phyloP scores from a whole-genome alignment of 2,888 invertebrate genomes.

The Rotaria socialis region DNA sequence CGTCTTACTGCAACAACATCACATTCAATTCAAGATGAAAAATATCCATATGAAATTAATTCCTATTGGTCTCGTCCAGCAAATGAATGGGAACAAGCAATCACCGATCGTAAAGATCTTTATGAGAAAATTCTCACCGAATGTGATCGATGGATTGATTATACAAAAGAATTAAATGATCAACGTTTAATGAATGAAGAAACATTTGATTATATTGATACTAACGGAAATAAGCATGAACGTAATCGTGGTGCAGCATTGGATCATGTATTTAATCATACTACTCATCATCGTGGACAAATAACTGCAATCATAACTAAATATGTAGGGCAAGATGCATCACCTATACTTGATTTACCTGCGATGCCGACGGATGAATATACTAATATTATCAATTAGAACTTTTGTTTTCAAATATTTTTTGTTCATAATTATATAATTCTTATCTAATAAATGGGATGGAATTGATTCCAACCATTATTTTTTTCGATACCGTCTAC shows the following conservation, averaged over 20 bases:
- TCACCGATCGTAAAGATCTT: background rate
- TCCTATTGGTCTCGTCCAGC: background rate
- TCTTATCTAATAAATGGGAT: background rate
- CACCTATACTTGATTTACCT: background rate
- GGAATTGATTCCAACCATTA: background rate
- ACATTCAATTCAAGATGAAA: background rate
- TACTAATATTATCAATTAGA: background rate
- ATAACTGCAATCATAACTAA: background rate
- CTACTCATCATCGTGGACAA: slow-evolving; percentile 15
- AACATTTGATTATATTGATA: background rate
- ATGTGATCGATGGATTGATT: background rate
- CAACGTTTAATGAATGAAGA: background rate
- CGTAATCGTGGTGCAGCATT: background rate
- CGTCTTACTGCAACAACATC: background rate
- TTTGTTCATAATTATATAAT: background rate
- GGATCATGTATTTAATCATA: slow-evolving; percentile 22
- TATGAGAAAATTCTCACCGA: background rate
- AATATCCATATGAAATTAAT: background rate
- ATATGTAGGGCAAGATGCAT: background rate
- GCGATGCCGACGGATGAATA: background rate
- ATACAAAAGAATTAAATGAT: background rate
- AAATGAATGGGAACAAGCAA: slow-evolving; percentile 4
- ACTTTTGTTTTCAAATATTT: background rate
- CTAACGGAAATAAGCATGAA: background rate
- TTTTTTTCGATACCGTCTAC: too few species aligned